Base-by-base conservation (phyloP, 2,797 vertebrate species). In the Siniperca scherzeri region DNA sequence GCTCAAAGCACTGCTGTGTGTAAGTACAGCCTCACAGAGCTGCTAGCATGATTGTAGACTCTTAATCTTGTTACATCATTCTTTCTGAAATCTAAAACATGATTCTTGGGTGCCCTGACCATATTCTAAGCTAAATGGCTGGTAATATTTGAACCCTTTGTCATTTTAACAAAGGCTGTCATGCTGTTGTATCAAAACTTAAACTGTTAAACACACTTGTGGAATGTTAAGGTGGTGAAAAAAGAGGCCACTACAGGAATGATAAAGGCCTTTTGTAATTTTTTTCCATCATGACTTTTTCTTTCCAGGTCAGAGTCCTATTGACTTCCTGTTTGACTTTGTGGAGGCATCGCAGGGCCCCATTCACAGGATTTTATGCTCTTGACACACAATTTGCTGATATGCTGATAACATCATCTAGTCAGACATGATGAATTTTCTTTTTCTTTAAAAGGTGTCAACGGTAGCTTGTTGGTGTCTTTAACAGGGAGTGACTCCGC, bases 241-340 rank as follows among this genome's bases (percentile, higher is more conserved):
- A 53, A 53, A 53, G 50, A n/a, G 19, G 9, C 7, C 7, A 8
- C 19, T 30, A 30, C 30, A 30, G 30, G 30, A 30, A 30, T 30
- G 30, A 30, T 30, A 30, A 30, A 30, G 30, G 30, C 17, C 5
- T 42, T 25, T 55, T 59, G 60, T 22, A 4, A 14, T n/a, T 8
- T n/a, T n/a, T 80, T 75, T 10, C 8, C 38, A 11, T 44, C 42
- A 4, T 44, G 42, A 44, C 36, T 30, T 30, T 40, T 57, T 17
- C 40, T 70, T 60, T 76, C 6, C 77, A 95, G 94, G 92, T 77
- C 81, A 92, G 70, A 96, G 94, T 74, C 25, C 69, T 6, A 67
- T 93, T 25, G 87, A 95, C 80, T 94, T 96, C 81, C 73, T 94
- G 67, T 94, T 94, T 89, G 80, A 93, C 69, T 94, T 95, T 73